Evolutionary conservation across 2,888 invertebrate genomes (phyloP).

Genomic region (Mythimna vitellina): DNA sequence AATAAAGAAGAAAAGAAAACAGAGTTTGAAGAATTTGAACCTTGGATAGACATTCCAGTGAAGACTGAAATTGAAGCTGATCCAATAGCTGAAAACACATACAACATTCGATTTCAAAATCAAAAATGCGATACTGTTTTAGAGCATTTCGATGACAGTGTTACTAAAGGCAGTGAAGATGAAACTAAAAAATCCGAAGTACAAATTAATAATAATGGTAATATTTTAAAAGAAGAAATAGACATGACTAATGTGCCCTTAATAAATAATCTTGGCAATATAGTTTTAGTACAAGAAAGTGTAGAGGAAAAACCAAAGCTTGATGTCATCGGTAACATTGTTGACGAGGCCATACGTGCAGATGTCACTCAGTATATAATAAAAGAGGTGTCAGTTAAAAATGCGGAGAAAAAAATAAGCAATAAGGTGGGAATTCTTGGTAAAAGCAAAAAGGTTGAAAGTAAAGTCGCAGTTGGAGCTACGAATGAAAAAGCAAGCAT

Average conservation of each 20-base stretch:
- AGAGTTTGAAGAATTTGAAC: not conserved
- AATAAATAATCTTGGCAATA: slow-evolving; percentile 4
- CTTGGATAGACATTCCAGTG: slow-evolving; percentile 38
- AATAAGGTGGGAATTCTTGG: not conserved
- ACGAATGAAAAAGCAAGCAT: not conserved
- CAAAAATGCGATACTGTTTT: not conserved
- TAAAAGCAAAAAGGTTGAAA: not conserved
- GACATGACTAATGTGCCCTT: not conserved
- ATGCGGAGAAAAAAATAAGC: not conserved
- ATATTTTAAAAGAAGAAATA: not conserved
- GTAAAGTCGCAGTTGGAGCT: too few species aligned
- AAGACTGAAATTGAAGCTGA: slow-evolving; percentile 30
- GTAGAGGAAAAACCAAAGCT: not conserved
- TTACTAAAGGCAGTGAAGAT: not conserved
- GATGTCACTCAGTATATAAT: not conserved
- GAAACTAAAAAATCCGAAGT: not conserved
- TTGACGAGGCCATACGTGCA: not conserved
- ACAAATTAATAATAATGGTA: not conserved
- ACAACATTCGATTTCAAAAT: not conserved
- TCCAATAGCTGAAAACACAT: slow-evolving; percentile 26
- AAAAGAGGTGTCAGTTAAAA: not conserved
- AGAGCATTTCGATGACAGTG: not conserved
- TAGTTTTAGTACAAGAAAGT: slow-evolving; percentile 8
- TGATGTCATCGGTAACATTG: not conserved
- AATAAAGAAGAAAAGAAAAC: not conserved